A percentile compares a stretch with the other conserved stretches of the same genome.
Conservation (phyloP, 2,888 invertebrate species). For the Nomada hirtipes region DNA sequence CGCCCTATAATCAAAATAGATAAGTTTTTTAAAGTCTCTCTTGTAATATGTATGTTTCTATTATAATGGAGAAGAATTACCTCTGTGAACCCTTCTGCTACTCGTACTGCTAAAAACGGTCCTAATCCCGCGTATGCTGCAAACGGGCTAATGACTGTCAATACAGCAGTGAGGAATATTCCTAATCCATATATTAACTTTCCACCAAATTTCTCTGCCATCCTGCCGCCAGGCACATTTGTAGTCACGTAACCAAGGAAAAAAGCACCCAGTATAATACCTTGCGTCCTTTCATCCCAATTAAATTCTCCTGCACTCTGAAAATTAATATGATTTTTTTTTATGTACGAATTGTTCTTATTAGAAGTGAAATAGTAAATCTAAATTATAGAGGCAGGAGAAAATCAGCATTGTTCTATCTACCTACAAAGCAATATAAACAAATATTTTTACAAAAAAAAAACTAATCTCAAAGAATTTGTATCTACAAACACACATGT, state of each 20-base stretch:
- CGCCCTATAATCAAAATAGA: constrained; percentile 86
- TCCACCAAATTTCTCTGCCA: constrained; percentile 95
- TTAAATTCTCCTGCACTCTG: constrained; percentile 90
- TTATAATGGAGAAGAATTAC: constrained; percentile 78
- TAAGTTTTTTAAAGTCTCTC: neutral
- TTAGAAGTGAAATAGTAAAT: neutral
- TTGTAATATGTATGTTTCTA: neutral
- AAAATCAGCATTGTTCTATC: neutral
- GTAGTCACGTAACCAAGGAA: constrained; percentile 94
- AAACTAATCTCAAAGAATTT: neutral
- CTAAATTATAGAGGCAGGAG: neutral
- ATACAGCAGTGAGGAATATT: constrained; percentile 91
- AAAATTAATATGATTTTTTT: constrained; percentile 59
- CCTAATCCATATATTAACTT: constrained; percentile 94
- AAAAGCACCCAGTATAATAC: constrained; percentile 92
- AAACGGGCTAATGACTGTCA: constrained; percentile 93
- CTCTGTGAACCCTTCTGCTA: constrained; percentile 94
- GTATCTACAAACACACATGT: neutral
- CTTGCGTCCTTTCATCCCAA: constrained; percentile 92
- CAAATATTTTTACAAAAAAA: neutral
- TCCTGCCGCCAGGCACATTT: constrained; percentile 92
- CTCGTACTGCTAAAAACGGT: constrained; percentile 90
- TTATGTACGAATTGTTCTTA: constrained; percentile 1
- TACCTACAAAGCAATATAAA: neutral
- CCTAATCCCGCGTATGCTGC: constrained; percentile 89